Percentiles rank a stretch among this genome's conserved stretches.
Evolutionary conservation across 1,140 invertebrate genomes (phyloP).

Genomic region (Vollenhovia emeryi): DNA sequence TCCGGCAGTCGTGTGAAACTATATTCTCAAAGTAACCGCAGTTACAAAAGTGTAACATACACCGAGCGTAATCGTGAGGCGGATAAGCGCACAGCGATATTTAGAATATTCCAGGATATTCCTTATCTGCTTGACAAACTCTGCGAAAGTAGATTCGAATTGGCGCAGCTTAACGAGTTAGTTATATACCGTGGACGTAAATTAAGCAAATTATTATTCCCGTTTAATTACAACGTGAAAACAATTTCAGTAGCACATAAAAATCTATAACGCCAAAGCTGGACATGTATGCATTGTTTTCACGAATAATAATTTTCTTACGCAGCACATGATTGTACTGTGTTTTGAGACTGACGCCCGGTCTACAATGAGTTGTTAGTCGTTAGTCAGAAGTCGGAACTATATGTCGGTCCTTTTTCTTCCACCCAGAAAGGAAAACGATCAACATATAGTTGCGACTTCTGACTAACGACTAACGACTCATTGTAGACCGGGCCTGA

Average conservation of each 20-base stretch:
- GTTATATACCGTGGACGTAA: neutral
- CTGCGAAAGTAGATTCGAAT: constrained; percentile 1
- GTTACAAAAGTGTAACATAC: constrained; percentile 9
- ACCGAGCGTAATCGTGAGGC: constrained; percentile 5
- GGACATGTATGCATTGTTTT: no score
- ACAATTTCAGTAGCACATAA: neutral
- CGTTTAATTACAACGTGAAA: no score
- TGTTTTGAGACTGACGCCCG: no score
- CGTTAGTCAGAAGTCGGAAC: no score
- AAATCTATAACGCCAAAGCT: neutral
- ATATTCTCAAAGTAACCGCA: constrained; percentile 20
- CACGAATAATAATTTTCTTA: no score
- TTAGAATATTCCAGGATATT: constrained; percentile 8
- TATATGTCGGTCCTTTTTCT: no score
- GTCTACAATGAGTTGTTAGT: no score
- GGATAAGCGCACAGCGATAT: constrained; percentile 4
- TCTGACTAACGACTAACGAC: no score
- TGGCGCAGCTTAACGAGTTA: neutral
- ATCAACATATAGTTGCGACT: no score
- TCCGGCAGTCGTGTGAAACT: neutral
- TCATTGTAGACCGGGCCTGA: no score
- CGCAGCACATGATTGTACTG: no score
- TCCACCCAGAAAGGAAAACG: no score
- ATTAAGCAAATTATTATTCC: neutral
- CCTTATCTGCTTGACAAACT: constrained; percentile 19